phyloP scores from a whole-genome alignment of 2,113 vertebrate species.

The Columbina picui region DNA sequence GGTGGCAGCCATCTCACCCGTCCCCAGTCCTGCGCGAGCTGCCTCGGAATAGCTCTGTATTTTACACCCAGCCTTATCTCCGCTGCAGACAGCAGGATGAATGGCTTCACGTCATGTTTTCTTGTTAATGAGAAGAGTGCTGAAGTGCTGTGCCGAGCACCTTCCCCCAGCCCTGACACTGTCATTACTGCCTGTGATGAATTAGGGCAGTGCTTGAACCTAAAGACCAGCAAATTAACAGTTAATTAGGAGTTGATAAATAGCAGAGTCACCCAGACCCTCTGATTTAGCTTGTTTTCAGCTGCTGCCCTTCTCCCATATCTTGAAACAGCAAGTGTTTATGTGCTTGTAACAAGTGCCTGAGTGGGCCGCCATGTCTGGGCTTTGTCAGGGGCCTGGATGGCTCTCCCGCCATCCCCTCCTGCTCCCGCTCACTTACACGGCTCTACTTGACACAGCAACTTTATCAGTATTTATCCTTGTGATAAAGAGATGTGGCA shows the following conservation, averaged over 20 bases:
- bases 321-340: constrained; percentile 85
- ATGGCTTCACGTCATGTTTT: neutral
- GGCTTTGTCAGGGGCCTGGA: constrained; percentile 77
- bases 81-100: neutral
- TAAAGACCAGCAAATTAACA: constrained; percentile 83
- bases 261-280: constrained; percentile 74
- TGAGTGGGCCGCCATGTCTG: constrained; percentile 81
- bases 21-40: rapidly evolving
- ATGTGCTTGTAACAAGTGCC: constrained; percentile 87
- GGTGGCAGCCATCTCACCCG: neutral
- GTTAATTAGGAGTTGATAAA: constrained; percentile 87
- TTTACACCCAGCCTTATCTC: neutral
- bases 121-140: neutral
- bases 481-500: neutral
- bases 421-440: neutral
- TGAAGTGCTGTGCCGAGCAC: neutral
- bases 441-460: neutral
- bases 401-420: constrained; percentile 75
- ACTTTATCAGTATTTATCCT: constrained; percentile 30
- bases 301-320: constrained; percentile 61
- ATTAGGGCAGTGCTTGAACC: constrained; percentile 82
- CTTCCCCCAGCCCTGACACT: constrained; percentile 36
- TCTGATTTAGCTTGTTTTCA: constrained; percentile 36
- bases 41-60: neutral
- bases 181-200: constrained; percentile 77